Evolutionary conservation across 2,113 vertebrate genomes (phyloP).

Genomic region (Sinocyclocheilus anophthalmus): DNA sequence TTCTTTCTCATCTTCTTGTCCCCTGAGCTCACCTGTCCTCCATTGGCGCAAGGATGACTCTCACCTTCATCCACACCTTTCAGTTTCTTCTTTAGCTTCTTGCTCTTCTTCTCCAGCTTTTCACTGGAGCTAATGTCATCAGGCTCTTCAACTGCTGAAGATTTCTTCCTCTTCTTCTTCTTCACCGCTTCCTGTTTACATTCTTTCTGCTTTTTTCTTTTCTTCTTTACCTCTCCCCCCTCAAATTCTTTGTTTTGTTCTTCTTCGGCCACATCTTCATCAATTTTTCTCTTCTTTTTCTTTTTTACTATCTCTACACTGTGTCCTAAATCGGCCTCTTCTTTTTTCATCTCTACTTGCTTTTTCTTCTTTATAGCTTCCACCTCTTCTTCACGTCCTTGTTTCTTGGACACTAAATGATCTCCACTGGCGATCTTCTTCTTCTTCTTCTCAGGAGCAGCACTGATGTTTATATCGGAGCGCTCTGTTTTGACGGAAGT

Average conservation of each 20-base stretch:
- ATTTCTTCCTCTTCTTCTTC: conserved; percentile 48
- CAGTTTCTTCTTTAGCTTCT: conserved; percentile 42
- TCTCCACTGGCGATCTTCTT: conserved; percentile 44
- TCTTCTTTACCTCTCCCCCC: not conserved
- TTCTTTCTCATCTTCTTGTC: conserved; percentile 2
- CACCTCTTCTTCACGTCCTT: not conserved
- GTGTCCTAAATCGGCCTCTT: not conserved
- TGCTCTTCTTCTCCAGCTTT: conserved; percentile 40
- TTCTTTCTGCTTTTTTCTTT: conserved; percentile 32
- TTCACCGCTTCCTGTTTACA: conserved; percentile 16
- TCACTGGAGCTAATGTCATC: not conserved
- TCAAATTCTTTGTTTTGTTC: not conserved
- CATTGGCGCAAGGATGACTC: not conserved
- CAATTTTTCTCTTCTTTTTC: conserved; percentile 10
- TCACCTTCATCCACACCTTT: not conserved
- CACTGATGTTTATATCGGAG: not conserved
- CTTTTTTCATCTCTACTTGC: not conserved
- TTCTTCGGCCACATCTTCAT: not conserved
- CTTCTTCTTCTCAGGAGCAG: conserved; percentile 8
- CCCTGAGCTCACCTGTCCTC: conserved; percentile 10
- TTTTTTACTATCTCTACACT: not conserved
- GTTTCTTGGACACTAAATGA: conserved; percentile 7
- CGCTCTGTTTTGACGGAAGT: not conserved
- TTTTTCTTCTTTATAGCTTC: conserved; percentile 55
- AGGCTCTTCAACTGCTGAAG: not conserved